Evolutionary conservation across 2,797 vertebrate species (phyloP), one percentile per base, ranked within the genome.

Genomic region (Australoheros facetus): DNA sequence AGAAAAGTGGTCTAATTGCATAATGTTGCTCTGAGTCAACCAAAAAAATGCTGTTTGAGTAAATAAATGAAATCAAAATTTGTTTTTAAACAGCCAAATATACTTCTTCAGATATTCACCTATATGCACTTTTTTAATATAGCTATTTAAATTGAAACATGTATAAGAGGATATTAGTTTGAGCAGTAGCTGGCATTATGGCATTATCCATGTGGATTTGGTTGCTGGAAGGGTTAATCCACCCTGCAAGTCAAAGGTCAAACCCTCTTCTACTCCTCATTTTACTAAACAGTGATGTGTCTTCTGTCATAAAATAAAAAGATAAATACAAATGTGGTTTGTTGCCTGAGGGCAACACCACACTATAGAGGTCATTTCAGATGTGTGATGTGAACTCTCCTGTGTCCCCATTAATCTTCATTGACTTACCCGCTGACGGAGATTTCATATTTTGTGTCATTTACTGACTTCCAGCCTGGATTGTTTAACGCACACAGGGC

Each of bases 401-500:
- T 3, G 4, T 56, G 17, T 53, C 42, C 28, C 12, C 28, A 5
- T 55, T 13, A 19, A 17, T 76, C 57, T 39, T 58, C n/a, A 21
- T 8, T 71, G 13, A 58, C 70, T 60, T 60, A 64, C 53, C 59
- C 37, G 0, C 79, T 72, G 42, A 55, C 58, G n/a, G 37, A 73
- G 37, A 55, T 76, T 54, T 64, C 17, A 34, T 7, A 23, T 19
- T 34, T 48, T 1, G 0, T 30, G 53, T 77, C 60, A 60, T 79
- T 37, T 60, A 66, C 75, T 55, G 48, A 73, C 59, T 70, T 51
- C 23, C 54, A 56, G 55, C 23, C 23, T 1, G 48, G 77, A 64
- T 45, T 81, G 21, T 66, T 71, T 66, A 66, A 66, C 23, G 26
- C 77, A 62, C 64, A 70, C 71, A 59, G 39, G 45, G 62, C 83